Conservation (phyloP, 1,140 invertebrate genomes). For the Adoxophyes honmai region DNA sequence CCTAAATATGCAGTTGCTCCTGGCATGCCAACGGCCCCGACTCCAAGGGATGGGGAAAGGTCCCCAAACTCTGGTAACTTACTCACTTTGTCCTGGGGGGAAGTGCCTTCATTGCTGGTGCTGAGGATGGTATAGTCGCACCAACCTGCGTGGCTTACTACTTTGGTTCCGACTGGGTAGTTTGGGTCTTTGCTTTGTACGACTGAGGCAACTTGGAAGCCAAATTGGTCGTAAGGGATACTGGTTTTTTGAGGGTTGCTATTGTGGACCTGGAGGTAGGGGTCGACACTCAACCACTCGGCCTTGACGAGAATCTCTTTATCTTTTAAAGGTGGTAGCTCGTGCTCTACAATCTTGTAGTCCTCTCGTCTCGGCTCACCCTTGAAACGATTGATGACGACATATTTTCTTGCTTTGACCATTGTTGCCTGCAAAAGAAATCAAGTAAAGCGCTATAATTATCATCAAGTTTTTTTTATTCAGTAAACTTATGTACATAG, state of each 20-base stretch:
- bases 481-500: too few relatives aligned
- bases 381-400: conserved; percentile 43
- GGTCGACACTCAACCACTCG: conserved; percentile 67
- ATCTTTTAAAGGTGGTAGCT: too few relatives aligned
- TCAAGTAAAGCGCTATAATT: too few relatives aligned
- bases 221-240: conserved; percentile 35
- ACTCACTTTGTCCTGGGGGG: neutral
- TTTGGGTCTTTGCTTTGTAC: too few relatives aligned
- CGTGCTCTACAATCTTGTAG: conserved; percentile 46
- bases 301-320: too few relatives aligned
- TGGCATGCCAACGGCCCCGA: conserved; percentile 24
- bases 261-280: too few relatives aligned
- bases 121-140: too few relatives aligned
- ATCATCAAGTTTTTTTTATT: too few relatives aligned
- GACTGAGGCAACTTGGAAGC: too few relatives aligned
- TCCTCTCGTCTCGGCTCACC: conserved; percentile 47
- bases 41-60: conserved; percentile 1
- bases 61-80: conserved; percentile 15
- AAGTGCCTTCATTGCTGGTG: neutral
- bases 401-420: conserved; percentile 34
- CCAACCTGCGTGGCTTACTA: conserved; percentile 75
- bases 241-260: too few relatives aligned
- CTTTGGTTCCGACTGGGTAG: conserved; percentile 72
- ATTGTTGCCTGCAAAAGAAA: too few relatives aligned
- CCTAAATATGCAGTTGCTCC: too few relatives aligned